Evolutionary conservation across 2,888 invertebrate genomes (phyloP).

Genomic region (Euplagia quadripunctaria): DNA sequence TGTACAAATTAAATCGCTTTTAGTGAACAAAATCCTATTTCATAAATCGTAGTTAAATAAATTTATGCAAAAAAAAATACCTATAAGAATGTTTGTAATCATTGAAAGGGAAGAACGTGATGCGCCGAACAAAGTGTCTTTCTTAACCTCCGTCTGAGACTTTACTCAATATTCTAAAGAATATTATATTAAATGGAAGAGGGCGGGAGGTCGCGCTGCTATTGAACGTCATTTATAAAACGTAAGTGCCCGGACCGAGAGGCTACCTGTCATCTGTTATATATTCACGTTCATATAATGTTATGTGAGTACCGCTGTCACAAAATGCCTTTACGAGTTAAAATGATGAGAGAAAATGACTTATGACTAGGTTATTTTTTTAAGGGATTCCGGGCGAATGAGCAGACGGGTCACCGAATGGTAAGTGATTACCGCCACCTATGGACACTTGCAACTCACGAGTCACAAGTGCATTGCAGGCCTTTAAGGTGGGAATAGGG

Average conservation of each 20-base stretch:
- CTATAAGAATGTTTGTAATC: background rate
- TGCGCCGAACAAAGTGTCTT: background rate
- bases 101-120: conserved; percentile 4
- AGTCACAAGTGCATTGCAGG: no score
- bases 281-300: background rate
- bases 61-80: background rate
- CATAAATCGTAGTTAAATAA: background rate
- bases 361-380: no score
- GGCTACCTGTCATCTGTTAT: background rate
- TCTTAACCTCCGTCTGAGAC: background rate
- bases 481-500: no score
- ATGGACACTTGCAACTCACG: no score
- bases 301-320: background rate
- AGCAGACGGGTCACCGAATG: no score
- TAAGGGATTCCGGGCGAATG: no score
- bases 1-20: background rate
- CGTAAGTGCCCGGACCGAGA: background rate
- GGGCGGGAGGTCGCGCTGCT: background rate
- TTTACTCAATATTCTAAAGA: background rate
- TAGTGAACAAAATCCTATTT: background rate
- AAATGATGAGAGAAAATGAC: no score
- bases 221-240: background rate
- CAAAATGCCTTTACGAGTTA: background rate
- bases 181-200: background rate
- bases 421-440: no score